A percentile compares a stretch with the other conserved stretches of the same genome.
phyloP scores from a whole-genome alignment of 2,797 vertebrate genomes.

The Vespertilio murinus region DNA sequence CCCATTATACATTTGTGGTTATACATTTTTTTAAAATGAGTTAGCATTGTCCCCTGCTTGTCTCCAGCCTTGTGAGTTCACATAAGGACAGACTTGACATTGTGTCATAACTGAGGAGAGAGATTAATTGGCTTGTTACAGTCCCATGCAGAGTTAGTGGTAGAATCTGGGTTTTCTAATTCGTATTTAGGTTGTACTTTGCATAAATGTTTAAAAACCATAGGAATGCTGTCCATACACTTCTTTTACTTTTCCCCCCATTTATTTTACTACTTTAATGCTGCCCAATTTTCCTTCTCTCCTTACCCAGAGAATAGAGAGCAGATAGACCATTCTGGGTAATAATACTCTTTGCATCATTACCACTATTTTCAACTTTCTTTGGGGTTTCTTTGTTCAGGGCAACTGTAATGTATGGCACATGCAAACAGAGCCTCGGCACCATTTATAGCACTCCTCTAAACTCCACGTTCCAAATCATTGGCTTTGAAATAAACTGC shows the following conservation, averaged over 20 bases:
- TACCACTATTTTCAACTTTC: background rate
- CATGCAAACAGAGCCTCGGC: background rate
- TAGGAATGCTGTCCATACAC: background rate
- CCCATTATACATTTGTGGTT: background rate
- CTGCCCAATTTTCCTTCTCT: background rate
- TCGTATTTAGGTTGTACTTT: background rate
- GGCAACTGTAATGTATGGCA: background rate
- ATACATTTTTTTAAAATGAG: background rate
- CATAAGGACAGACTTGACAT: background rate
- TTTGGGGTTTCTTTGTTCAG: background rate
- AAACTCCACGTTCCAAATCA: slow-evolving; percentile 22
- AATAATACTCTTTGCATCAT: background rate
- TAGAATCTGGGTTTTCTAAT: background rate
- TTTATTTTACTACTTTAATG: slow-evolving; percentile 1
- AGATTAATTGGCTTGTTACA: background rate
- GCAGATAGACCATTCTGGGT: background rate
- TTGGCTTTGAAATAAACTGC: slow-evolving; percentile 49
- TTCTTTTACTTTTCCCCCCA: background rate
- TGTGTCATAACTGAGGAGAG: background rate
- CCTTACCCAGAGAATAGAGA: background rate
- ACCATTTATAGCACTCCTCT: slow-evolving; percentile 38
- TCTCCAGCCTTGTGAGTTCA: background rate
- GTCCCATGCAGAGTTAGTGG: background rate
- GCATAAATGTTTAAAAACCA: background rate
- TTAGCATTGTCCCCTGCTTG: background rate